Evolutionary conservation across 2,797 vertebrate genomes (phyloP), one percentile per base, ranked within the genome.

Genomic region (Oryzias dopingdopingensis): DNA sequence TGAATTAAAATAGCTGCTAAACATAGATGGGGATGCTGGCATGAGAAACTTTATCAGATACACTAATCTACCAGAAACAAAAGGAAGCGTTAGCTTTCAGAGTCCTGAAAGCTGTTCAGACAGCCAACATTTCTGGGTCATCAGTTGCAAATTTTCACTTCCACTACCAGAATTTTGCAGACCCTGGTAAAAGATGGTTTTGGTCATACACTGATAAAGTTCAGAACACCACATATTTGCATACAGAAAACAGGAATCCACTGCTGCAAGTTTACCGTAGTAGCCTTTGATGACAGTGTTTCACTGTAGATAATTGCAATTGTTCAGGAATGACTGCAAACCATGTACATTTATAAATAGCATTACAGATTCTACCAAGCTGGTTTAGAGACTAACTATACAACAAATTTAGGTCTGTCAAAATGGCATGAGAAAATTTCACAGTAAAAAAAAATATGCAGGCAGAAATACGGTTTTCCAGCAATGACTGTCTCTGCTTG

Each of bases 341-440:
- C 42, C n/a, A 37, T 46, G 20, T 16, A 22, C 22, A 5, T 48
- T 29, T 22, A 67, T 53, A 65, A 52, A 72, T 52, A 53, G 57
- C 54, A 45, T 16, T 18, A 20, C 29, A 15, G 17, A 22, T 54
- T 47, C 72, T 49, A 71, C 49, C 54, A 17, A 72, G 81, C 66
- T 59, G 59, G 62, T 71, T 59, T 58, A 50, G 32, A 37, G 32
- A 37, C 32, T 37, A 37, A 37, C 32, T 37, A 37, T 37, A 37
- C 32, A 10, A 37, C 32, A 37, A 23, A 76, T 49, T 56, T 40
- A 24, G 67, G 56, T 56, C 71, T 41, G 14, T 59, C 18, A 54
- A 46, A 66, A 72, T 68, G 73, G 59, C 65, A 17, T 66, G 61
- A 71, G 57, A 74, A 40, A 59, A 76, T 52, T 67, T 81, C 79